A percentile compares a stretch with the other conserved stretches of the same genome.
Conservation (phyloP, 2,888 invertebrate genomes). For the Orgyia antiqua region DNA sequence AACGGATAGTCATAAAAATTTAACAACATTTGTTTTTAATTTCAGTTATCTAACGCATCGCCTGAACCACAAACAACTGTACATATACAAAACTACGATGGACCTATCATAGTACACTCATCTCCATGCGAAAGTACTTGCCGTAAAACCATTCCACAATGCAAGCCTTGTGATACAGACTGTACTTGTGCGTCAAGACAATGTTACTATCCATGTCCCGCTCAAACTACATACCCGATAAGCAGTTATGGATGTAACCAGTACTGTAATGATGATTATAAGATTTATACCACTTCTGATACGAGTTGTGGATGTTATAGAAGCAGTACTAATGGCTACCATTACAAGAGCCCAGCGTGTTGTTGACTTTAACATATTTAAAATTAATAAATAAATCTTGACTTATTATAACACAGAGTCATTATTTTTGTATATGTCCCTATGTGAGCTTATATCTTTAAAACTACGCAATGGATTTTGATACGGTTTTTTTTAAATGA, state of each 20-base stretch:
- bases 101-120: slow-evolving; percentile 33
- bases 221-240: slow-evolving; percentile 1
- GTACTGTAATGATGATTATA: slow-evolving; percentile 4
- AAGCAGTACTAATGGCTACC: slow-evolving; percentile 5
- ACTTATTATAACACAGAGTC: no score
- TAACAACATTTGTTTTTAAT: no score
- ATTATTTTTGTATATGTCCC: no score
- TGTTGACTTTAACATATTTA: slow-evolving; percentile 18
- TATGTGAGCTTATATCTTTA: no score
- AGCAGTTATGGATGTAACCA: slow-evolving; percentile 5
- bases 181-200: slow-evolving; percentile 20
- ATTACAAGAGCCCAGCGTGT: slow-evolving; percentile 9
- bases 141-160: slow-evolving; percentile 11
- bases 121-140: slow-evolving; percentile 13
- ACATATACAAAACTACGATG: slow-evolving; percentile 49
- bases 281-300: slow-evolving; percentile 5
- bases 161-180: slow-evolving; percentile 13
- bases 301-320: slow-evolving; percentile 2
- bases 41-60: slow-evolving; percentile 22
- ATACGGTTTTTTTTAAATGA: no score
- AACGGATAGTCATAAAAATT: no score
- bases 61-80: slow-evolving; percentile 33
- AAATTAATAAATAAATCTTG: no score
- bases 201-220: slow-evolving; percentile 4
- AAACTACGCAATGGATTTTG: no score